Evolutionary conservation across 1,140 invertebrate genomes (phyloP).

Genomic region (Monomorium pharaonis): DNA sequence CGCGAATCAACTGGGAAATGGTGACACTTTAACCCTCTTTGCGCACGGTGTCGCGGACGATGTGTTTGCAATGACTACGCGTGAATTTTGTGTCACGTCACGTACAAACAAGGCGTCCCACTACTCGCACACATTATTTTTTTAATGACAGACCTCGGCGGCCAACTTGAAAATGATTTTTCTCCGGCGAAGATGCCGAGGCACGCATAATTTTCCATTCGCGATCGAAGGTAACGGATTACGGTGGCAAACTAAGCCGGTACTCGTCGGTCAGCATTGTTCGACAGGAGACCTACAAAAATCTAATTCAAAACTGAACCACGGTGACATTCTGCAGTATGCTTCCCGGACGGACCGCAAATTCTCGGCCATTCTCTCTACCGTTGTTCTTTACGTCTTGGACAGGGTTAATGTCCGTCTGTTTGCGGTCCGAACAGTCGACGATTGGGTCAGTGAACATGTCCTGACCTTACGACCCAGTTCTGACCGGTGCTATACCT

Average conservation of each 20-base stretch:
- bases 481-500: conserved; percentile 18
- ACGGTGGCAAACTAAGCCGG: neutral
- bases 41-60: neutral
- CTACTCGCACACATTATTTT: conserved; percentile 42
- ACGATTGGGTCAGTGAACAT: conserved; percentile 25
- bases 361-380: neutral
- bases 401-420: conserved; percentile 26
- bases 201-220: conserved; percentile 1
- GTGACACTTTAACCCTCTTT: conserved; percentile 33
- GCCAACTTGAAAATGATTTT: conserved; percentile 41
- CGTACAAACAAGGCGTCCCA: conserved; percentile 22
- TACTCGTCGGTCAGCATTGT: neutral
- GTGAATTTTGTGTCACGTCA: conserved; percentile 40
- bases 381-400: neutral
- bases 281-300: neutral
- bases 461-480: conserved; percentile 71
- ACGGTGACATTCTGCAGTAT: neutral
- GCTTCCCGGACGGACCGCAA: neutral
- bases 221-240: conserved; percentile 4
- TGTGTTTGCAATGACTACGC: conserved; percentile 36
- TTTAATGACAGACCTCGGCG: conserved; percentile 15
- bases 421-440: conserved; percentile 29
- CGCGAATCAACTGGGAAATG: conserved; percentile 5
- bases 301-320: neutral
- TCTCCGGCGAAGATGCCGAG: conserved; percentile 2